Evolutionary conservation across 2,113 vertebrate genomes (phyloP).

Genomic region (Carassius gibelio): DNA sequence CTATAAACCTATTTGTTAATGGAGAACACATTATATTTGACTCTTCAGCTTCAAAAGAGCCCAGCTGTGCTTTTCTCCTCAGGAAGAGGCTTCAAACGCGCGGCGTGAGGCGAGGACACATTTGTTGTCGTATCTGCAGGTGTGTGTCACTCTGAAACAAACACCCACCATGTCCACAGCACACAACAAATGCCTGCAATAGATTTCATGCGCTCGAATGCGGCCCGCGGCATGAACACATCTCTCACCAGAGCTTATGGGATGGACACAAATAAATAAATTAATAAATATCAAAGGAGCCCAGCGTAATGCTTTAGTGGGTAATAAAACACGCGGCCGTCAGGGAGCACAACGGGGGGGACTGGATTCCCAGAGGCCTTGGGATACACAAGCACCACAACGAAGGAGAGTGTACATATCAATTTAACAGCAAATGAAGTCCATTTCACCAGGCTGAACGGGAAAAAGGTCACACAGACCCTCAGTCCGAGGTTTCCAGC

Average conservation of each 20-base stretch:
- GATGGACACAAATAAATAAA: slow-evolving; percentile 72
- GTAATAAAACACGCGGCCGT: slow-evolving; percentile 72
- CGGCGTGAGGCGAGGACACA: not conserved
- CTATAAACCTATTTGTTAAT: not conserved
- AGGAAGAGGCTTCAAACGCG: not conserved
- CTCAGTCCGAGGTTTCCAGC: slow-evolving; percentile 52
- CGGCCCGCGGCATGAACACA: slow-evolving; percentile 57
- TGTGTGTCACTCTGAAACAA: slow-evolving; percentile 57
- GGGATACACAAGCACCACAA: slow-evolving; percentile 48
- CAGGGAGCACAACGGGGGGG: slow-evolving; percentile 59
- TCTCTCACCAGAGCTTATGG: slow-evolving; percentile 65
- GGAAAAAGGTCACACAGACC: slow-evolving; percentile 60
- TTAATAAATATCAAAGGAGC: slow-evolving; percentile 73
- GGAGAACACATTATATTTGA: not conserved
- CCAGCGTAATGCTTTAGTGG: slow-evolving; percentile 72
- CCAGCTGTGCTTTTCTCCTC: not conserved
- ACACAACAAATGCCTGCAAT: slow-evolving; percentile 76
- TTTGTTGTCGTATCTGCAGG: not conserved
- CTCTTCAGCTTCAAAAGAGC: not conserved
- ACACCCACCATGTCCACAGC: slow-evolving; percentile 65
- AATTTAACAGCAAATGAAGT: slow-evolving; percentile 68
- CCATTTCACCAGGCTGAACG: slow-evolving; percentile 60
- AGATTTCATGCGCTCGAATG: slow-evolving; percentile 73
- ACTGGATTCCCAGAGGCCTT: slow-evolving; percentile 56
- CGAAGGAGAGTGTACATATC: slow-evolving; percentile 59